Percentiles rank a stretch among this genome's conserved stretches.
Conservation (phyloP, 1,140 invertebrate species). For the Drosophila parabipectinata region DNA sequence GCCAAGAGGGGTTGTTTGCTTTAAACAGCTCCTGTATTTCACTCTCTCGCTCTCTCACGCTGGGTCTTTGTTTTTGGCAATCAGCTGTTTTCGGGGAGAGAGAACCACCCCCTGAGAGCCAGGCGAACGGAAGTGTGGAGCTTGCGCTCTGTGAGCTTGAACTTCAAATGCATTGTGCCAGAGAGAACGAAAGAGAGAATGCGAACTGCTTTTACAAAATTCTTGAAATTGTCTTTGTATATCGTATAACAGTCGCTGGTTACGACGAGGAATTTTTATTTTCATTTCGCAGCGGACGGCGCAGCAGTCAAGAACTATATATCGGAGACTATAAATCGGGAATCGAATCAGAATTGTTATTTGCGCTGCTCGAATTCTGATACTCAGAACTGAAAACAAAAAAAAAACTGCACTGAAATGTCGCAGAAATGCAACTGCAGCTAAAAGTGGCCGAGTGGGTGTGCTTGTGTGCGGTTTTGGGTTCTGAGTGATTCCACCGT, state of each 20-base stretch:
- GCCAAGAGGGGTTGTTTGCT: constrained; percentile 40
- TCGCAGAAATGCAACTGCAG: constrained; percentile 44
- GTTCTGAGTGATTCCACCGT: constrained; percentile 12
- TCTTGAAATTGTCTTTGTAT: constrained; percentile 61
- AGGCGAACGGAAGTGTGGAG: constrained; percentile 30
- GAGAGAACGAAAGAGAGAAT: constrained; percentile 22
- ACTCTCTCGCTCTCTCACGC: not conserved
- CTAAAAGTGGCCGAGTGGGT: constrained; percentile 37
- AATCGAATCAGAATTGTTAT: constrained; percentile 30
- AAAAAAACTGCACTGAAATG: not conserved
- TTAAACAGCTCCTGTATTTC: not conserved
- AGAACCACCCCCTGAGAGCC: constrained; percentile 8
- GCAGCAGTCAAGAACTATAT: constrained; percentile 68
- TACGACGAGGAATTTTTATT: constrained; percentile 82
- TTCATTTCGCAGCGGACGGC: constrained; percentile 80
- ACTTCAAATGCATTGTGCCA: constrained; percentile 71
- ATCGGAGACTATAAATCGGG: constrained; percentile 29
- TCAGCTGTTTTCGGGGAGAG: constrained; percentile 63
- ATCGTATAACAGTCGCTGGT: constrained; percentile 78
- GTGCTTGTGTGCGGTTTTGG: constrained; percentile 24
- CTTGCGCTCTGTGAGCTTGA: constrained; percentile 72
- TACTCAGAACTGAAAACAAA: constrained; percentile 4
- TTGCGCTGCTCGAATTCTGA: constrained; percentile 13
- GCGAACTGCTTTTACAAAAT: constrained; percentile 43
- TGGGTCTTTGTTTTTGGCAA: constrained; percentile 12